Evolutionary conservation across 1,140 invertebrate genomes (phyloP).

Genomic region (Plutomurus gul): DNA sequence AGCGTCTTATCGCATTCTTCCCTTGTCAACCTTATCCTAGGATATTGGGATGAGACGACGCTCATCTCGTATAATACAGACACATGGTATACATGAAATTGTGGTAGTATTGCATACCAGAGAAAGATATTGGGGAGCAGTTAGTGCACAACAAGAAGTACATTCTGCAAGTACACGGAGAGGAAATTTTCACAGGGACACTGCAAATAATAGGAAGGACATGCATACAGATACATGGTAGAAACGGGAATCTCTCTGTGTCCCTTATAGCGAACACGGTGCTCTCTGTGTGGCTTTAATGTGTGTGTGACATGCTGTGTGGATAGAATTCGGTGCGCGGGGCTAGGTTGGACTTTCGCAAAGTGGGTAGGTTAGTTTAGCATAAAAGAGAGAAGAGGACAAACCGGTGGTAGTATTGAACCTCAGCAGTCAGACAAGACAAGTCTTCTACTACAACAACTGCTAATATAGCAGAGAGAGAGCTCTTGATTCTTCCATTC

Average conservation of each 20-base stretch:
- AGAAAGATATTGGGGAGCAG: neutral
- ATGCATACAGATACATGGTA: neutral
- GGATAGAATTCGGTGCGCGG: constrained; percentile 7
- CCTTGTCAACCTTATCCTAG: constrained; percentile 17
- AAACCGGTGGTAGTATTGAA: constrained; percentile 31
- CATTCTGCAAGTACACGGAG: neutral
- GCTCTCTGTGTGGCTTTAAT: neutral
- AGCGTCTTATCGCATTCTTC: constrained; percentile 24
- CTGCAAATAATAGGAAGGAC: neutral
- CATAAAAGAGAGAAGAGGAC: neutral
- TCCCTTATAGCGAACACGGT: neutral
- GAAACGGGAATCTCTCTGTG: no score
- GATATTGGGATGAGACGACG: no score
- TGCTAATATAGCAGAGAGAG: no score
- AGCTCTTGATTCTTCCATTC: neutral
- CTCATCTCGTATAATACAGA: no score
- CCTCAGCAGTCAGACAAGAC: constrained; percentile 6
- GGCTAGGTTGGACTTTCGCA: constrained; percentile 15
- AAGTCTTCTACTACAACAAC: neutral
- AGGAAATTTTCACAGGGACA: neutral
- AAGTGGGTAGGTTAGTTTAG: constrained; percentile 33
- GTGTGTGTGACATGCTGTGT: neutral
- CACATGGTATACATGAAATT: neutral
- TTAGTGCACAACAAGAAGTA: neutral
- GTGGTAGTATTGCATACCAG: neutral